Percentiles rank a stretch among this genome's conserved stretches.
These are phyloP conservation scores for Hydropotes inermis DNA, from an alignment of 2,113 vertebrate genomes.

Conservation along the genomic window DNA sequence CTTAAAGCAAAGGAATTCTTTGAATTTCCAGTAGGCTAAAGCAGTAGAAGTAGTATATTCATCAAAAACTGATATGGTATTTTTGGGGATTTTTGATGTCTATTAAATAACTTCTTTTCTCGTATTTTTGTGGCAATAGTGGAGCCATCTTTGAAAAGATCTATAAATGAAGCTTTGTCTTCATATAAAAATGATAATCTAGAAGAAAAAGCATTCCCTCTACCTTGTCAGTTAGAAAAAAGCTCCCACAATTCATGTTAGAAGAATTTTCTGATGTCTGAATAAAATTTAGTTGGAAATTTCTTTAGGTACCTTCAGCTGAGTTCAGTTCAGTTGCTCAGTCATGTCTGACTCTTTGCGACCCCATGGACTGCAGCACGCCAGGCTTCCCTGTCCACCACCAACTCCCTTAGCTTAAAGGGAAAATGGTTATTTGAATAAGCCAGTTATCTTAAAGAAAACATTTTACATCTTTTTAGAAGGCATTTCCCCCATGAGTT, in stretches of 20 bases:
- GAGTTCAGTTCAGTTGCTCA: background rate
- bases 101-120: background rate
- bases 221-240: background rate
- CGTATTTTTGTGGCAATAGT: background rate
- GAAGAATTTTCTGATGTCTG: background rate
- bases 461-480: slow-evolving; percentile 35
- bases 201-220: background rate
- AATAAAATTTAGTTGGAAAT: background rate
- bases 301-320: background rate
- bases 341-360: background rate
- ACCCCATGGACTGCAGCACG: background rate
- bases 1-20: background rate
- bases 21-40: background rate
- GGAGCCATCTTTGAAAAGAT: background rate
- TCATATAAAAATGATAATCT: slow-evolving; percentile 3
- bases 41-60: background rate
- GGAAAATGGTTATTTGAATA: background rate
- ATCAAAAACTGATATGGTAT: background rate
- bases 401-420: slow-evolving; percentile 10
- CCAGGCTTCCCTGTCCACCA: background rate
- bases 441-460: slow-evolving; percentile 31
- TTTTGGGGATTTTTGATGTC: background rate
- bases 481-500: background rate
- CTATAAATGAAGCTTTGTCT: background rate
- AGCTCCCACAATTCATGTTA: background rate